Evolutionary conservation across 2,888 invertebrate species (phyloP).

Genomic region (Chloroclystis v-ata): DNA sequence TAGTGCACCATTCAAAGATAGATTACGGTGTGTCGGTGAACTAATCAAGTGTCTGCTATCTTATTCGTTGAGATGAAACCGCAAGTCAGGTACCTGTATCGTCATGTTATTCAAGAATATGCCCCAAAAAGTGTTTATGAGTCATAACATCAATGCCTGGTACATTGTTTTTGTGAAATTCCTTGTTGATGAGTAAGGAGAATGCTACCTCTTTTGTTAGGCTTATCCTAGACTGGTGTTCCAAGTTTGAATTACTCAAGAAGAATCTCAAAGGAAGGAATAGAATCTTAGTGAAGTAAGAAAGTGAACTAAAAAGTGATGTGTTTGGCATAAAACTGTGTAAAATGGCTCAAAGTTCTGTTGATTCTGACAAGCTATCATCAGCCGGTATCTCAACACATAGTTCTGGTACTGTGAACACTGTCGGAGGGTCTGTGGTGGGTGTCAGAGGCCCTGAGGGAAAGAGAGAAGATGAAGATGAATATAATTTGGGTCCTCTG

Average conservation of each 20-base stretch:
- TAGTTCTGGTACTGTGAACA: conserved; percentile 70
- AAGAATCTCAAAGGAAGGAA: not conserved
- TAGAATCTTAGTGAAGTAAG: not conserved
- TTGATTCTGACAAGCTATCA: conserved; percentile 71
- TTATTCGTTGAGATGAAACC: conserved; percentile 48
- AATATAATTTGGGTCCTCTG: conserved; percentile 91
- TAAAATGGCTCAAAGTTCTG: conserved; percentile 66
- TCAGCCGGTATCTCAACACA: conserved; percentile 73
- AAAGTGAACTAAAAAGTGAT: conserved; percentile 25
- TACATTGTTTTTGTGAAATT: conserved; percentile 68
- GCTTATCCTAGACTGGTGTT: conserved; percentile 25
- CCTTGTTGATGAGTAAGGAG: conserved; percentile 58
- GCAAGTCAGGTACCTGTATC: conserved; percentile 45
- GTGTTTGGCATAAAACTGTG: conserved; percentile 19
- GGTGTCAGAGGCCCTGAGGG: conserved; percentile 63
- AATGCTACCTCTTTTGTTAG: conserved; percentile 20
- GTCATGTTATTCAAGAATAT: conserved; percentile 48
- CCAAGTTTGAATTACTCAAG: conserved; percentile 26
- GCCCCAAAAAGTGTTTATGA: conserved; percentile 71
- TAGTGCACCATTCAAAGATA: conserved; percentile 44
- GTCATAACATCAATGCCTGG: conserved; percentile 61
- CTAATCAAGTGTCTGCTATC: conserved; percentile 38
- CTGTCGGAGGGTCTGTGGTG: conserved; percentile 68
- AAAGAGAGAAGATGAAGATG: conserved; percentile 80
- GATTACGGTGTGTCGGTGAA: conserved; percentile 37